Evolutionary conservation across 2,797 vertebrate species (phyloP).

Genomic region (Anguilla anguilla): DNA sequence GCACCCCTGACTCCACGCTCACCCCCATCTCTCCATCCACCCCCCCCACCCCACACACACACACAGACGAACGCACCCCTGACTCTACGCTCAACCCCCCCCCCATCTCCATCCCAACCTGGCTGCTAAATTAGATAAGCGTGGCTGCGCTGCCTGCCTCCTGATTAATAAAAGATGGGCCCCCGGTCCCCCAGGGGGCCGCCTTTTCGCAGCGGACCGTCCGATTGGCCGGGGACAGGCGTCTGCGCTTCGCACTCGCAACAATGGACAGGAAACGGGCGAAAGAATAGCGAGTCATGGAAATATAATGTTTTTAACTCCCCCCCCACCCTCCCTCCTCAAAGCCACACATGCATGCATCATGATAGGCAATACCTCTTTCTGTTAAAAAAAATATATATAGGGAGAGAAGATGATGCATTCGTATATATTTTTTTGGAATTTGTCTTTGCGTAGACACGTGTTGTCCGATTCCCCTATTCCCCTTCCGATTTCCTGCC

Average conservation of each 20-base stretch:
- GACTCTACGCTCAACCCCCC: slow-evolving; percentile 29
- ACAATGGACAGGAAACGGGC: slow-evolving; percentile 77
- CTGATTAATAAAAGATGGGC: slow-evolving; percentile 87
- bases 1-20: too few relatives aligned
- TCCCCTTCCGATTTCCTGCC: slow-evolving; percentile 47
- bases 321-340: slow-evolving; percentile 49
- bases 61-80: neutral
- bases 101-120: slow-evolving; percentile 67
- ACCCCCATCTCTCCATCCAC: slow-evolving; percentile 24
- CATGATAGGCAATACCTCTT: slow-evolving; percentile 63
- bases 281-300: slow-evolving; percentile 75
- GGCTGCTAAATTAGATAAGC: slow-evolving; percentile 85
- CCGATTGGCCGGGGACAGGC: slow-evolving; percentile 59
- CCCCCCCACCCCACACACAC: neutral
- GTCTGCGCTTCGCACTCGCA: slow-evolving; percentile 67
- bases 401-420: slow-evolving; percentile 56
- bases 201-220: slow-evolving; percentile 65
- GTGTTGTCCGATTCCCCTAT: slow-evolving; percentile 47
- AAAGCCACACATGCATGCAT: slow-evolving; percentile 57
- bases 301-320: slow-evolving; percentile 75
- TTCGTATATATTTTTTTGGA: slow-evolving; percentile 58
- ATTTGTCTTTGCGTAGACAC: slow-evolving; percentile 52
- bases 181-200: slow-evolving; percentile 66
- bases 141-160: slow-evolving; percentile 65
- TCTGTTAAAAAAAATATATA: slow-evolving; percentile 34